Conservation (phyloP, 1,140 invertebrate genomes). For the Bombyx mori region ASM3026992v2 NC_085110.1:13222001-13222500, state of each 20-base stretch:
- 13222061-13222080: conserved; percentile 63
- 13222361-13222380: conserved; percentile 53
- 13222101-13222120: conserved; percentile 76
- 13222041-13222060: conserved; percentile 43
- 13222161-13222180: conserved; percentile 43
- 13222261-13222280: conserved; percentile 67
- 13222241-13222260: conserved; percentile 60
- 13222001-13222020: conserved; percentile 42
- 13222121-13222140: conserved; percentile 55
- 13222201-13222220: conserved; percentile 53
- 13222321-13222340: conserved; percentile 62
- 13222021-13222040: conserved; percentile 43
- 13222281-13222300: conserved; percentile 69
- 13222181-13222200: conserved; percentile 43
- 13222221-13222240: conserved; percentile 61
- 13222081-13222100: conserved; percentile 82
- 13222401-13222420: conserved; percentile 63
- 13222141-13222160: conserved; percentile 33
- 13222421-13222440: conserved; percentile 49
- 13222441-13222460: conserved; percentile 38
- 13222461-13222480: conserved; percentile 47
- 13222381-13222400: conserved; percentile 59
- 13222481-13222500: conserved; percentile 43
- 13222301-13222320: conserved; percentile 68
- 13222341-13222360: conserved; percentile 56